These are phyloP conservation scores for Spodoptera littoralis DNA, from an alignment of 2,888 invertebrate species.

Conservation along the genomic window DNA sequence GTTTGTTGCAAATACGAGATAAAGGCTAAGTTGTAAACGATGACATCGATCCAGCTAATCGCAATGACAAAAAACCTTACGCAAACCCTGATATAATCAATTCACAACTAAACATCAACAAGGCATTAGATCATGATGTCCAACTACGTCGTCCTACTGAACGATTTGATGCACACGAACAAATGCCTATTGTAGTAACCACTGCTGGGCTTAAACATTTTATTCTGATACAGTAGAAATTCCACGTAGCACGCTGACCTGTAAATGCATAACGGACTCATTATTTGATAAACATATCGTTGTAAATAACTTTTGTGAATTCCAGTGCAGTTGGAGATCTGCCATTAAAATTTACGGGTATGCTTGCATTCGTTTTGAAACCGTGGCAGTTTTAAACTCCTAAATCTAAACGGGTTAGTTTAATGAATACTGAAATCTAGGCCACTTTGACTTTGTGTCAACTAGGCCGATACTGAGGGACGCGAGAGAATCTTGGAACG, in stretches of 20 bases:
- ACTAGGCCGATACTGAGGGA: not conserved
- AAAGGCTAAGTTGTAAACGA: too few relatives aligned
- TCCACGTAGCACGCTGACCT: conserved; percentile 15
- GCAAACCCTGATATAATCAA: conserved; percentile 17
- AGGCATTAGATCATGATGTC: conserved; percentile 1
- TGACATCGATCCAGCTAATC: too few relatives aligned
- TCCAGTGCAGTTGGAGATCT: conserved; percentile 50
- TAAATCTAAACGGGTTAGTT: conserved; percentile 7
- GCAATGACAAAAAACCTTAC: too few relatives aligned
- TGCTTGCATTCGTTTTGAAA: conserved; percentile 43
- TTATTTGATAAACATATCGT: conserved; percentile 48
- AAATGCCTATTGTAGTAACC: conserved; percentile 15
- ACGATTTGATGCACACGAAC: conserved; percentile 23
- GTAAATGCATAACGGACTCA: conserved; percentile 31
- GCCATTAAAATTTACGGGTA: conserved; percentile 38
- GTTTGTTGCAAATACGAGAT: too few relatives aligned
- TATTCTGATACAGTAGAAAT: conserved; percentile 13
- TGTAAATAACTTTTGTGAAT: conserved; percentile 36
- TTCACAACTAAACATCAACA: conserved; percentile 12
- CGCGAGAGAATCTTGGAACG: too few relatives aligned
- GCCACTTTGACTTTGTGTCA: conserved; percentile 28
- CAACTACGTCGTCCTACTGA: conserved; percentile 7
- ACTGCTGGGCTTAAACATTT: conserved; percentile 5
- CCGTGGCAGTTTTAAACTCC: conserved; percentile 17
- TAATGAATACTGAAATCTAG: conserved; percentile 32